Conservation (phyloP, 1,140 invertebrate genomes). For the Maniola jurtina region DNA sequence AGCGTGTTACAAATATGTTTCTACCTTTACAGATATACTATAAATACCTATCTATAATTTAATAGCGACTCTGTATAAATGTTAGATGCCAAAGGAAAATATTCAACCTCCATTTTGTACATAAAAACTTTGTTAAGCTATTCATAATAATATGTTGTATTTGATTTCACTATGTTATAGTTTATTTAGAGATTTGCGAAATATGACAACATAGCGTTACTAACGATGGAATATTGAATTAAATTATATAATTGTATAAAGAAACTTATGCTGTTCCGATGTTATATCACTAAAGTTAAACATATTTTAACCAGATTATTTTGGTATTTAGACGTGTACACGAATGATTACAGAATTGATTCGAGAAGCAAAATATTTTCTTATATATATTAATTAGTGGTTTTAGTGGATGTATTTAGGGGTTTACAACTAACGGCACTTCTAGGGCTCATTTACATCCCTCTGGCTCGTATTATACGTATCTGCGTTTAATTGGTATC, state of each 20-base stretch:
- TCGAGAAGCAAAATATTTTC: slow-evolving; percentile 60
- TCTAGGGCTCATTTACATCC: background rate
- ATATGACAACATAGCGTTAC: slow-evolving; percentile 22
- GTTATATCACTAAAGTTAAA: slow-evolving; percentile 39
- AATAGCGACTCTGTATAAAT: slow-evolving; percentile 26
- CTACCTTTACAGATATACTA: no score
- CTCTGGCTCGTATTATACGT: no score
- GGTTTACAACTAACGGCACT: background rate
- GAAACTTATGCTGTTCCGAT: slow-evolving; percentile 43
- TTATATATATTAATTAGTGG: slow-evolving; percentile 51
- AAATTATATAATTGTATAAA: slow-evolving; percentile 10
- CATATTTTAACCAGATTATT: slow-evolving; percentile 65
- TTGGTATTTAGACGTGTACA: slow-evolving; percentile 47
- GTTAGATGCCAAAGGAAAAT: slow-evolving; percentile 40
- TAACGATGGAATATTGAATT: slow-evolving; percentile 30
- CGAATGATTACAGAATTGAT: slow-evolving; percentile 41
- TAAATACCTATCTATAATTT: slow-evolving; percentile 7
- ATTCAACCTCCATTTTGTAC: slow-evolving; percentile 37
- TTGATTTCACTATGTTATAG: slow-evolving; percentile 22
- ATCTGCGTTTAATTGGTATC: no score
- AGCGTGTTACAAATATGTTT: no score
- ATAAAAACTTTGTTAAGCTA: slow-evolving; percentile 24
- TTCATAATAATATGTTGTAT: slow-evolving; percentile 32
- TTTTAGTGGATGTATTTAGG: slow-evolving; percentile 38
- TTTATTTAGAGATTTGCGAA: slow-evolving; percentile 22